A percentile compares a stretch with the other conserved stretches of the same genome.
These are phyloP conservation scores for Leucophenga varia DNA, from an alignment of 1,140 invertebrate genomes.

Conservation along the genomic window DNA sequence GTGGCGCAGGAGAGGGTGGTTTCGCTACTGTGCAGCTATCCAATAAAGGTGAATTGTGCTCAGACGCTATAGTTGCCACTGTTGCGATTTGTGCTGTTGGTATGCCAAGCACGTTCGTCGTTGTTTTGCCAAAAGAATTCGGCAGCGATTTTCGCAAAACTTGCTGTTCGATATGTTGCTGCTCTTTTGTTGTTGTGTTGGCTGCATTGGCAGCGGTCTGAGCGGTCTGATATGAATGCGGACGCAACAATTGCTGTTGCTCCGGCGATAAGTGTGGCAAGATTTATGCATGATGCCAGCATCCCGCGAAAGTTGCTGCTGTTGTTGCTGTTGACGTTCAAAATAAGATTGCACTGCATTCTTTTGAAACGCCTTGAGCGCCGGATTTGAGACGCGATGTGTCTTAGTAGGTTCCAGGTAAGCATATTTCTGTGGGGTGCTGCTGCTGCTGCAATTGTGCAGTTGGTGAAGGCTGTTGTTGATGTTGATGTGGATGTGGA, in stretches of 20 bases:
- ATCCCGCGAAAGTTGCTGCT: slow-evolving; percentile 18
- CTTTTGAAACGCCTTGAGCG: slow-evolving; percentile 84
- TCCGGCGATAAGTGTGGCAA: slow-evolving; percentile 8
- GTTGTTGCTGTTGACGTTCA: slow-evolving; percentile 67
- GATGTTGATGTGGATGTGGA: slow-evolving; percentile 3
- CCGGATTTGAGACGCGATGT: slow-evolving; percentile 71
- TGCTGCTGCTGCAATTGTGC: slow-evolving; percentile 3
- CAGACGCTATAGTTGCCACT: slow-evolving; percentile 18
- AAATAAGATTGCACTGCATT: slow-evolving; percentile 84
- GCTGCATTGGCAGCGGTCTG: slow-evolving; percentile 6
- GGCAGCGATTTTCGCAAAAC: slow-evolving; percentile 42
- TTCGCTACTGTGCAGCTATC: slow-evolving; percentile 1
- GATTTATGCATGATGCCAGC: not conserved
- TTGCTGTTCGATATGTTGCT: slow-evolving; percentile 22
- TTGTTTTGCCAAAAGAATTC: slow-evolving; percentile 35
- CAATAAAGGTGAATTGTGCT: slow-evolving; percentile 6
- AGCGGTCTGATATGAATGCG: slow-evolving; percentile 28
- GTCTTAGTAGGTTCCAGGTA: slow-evolving; percentile 77
- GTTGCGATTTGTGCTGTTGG: slow-evolving; percentile 3
- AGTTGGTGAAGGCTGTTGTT: slow-evolving; percentile 3
- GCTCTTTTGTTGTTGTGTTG: slow-evolving; percentile 8
- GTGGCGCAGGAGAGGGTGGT: slow-evolving; percentile 54
- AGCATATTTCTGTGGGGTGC: slow-evolving; percentile 61
- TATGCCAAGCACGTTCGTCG: slow-evolving; percentile 13
- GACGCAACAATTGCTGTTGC: slow-evolving; percentile 33